A percentile compares a stretch with the other conserved stretches of the same genome.
These are phyloP conservation scores for Apodemus sylvaticus DNA, from an alignment of 2,113 vertebrate species.

Conservation along the genomic window DNA sequence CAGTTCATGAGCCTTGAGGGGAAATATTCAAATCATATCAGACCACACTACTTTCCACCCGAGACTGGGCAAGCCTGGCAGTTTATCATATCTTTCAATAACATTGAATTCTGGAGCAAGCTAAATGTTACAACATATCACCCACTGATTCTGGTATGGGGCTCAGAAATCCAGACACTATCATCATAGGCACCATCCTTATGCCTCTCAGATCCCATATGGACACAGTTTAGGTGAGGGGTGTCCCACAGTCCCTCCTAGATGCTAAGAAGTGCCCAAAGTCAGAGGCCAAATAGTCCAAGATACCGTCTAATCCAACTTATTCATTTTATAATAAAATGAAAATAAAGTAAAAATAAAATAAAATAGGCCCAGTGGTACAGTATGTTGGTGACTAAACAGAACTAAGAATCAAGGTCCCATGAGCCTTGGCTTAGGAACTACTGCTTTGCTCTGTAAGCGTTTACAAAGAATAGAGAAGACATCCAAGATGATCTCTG, in stretches of 20 bases:
- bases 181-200: neutral
- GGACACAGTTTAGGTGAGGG: neutral
- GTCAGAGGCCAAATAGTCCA: neutral
- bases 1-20: neutral
- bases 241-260: neutral
- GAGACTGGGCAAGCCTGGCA: neutral
- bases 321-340: slow-evolving; percentile 30
- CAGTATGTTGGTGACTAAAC: neutral
- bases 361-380: neutral
- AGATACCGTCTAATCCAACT: neutral
- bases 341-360: too few relatives aligned
- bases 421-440: neutral
- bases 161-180: neutral
- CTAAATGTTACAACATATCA: neutral
- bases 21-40: neutral
- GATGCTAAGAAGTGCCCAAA: neutral
- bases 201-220: neutral
- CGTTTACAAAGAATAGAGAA: neutral
- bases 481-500: neutral
- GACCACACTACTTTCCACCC: neutral
- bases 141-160: neutral
- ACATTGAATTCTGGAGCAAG: neutral
- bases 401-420: neutral
- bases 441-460: neutral
- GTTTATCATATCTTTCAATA: neutral